Base-by-base conservation (phyloP, 1,140 invertebrate species). In the Teleopsis dalmanni region DNA sequence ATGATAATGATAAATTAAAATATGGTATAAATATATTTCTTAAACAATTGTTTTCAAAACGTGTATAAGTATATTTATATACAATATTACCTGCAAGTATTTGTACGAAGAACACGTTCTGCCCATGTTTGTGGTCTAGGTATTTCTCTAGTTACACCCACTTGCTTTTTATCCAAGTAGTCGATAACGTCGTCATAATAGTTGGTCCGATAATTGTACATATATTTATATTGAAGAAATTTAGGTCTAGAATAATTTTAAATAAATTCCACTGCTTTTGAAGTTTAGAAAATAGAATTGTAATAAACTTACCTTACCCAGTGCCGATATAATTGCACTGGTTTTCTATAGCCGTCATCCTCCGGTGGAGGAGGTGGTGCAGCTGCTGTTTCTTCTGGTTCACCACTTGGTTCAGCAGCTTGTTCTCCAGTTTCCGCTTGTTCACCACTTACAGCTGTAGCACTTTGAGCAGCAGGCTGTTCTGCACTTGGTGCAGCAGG, bases 121-220 rank as follows among this genome's bases (percentile, higher is more conserved):
- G 82, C 81, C 88, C 87, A 90, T 34, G 86, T 87, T 67, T 88
- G 82, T 3, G 87, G 78, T 37, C 80, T 75, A 2, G 87, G 87
- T 26, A 77, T 76, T 47, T 88, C 86, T 14, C 81, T 75, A 1
- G 71, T 68, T 22, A 84, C 64, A 2, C 87, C 87, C 52, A 75
- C 76, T 59, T 82, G 79, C 44, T 84, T 78, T 59, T 82, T 80
- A 61, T 91, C 82, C 69, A 91, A 72, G 70, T 83, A 90, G 55
- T 84, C 82, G 59, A 90, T 87, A 29, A 87, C 79, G 58, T 89
- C 86, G 61, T 89, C 79, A 67, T 91, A 91, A 68, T 91, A 91
- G 70, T 86, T 87, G 68, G 81, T 77, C 70, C 82, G 80, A 72
- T 88, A 90, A 61, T 88, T 82, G 70, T 87, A 87, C 61, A 88